Percentiles rank a stretch among this genome's conserved stretches.
Evolutionary conservation across 2,888 invertebrate genomes (phyloP).

Genomic region (Erebia epiphron): DNA sequence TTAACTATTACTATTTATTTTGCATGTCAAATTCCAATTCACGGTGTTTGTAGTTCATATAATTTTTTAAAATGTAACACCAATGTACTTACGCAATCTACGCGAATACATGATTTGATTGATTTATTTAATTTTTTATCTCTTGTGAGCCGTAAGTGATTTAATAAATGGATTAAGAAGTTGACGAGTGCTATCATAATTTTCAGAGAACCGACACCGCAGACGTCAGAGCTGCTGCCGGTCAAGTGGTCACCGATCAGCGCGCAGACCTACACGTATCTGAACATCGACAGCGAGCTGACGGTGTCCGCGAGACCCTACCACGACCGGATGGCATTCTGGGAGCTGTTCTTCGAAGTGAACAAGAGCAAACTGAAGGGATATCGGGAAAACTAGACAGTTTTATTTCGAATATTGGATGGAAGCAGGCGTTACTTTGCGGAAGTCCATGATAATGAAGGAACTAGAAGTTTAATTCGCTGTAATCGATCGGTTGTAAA

Average conservation of each 20-base stretch:
- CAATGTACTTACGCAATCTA: too few relatives aligned
- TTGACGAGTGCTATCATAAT: neutral
- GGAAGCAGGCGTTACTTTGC: too few relatives aligned
- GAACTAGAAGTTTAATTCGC: neutral
- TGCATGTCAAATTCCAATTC: too few relatives aligned
- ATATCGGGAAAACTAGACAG: neutral
- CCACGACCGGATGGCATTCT: conserved; percentile 51
- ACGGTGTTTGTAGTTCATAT: too few relatives aligned
- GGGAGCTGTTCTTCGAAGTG: conserved; percentile 53
- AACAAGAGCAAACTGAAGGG: conserved; percentile 35
- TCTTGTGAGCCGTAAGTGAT: too few relatives aligned
- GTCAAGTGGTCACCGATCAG: conserved; percentile 56
- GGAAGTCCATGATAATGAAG: too few relatives aligned
- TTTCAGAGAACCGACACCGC: conserved; percentile 43
- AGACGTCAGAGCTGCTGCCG: conserved; percentile 50
- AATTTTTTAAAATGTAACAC: too few relatives aligned
- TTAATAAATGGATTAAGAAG: neutral
- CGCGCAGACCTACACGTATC: conserved; percentile 43
- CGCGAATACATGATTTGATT: too few relatives aligned
- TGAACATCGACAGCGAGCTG: conserved; percentile 49
- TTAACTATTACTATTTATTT: too few relatives aligned
- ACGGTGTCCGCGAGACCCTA: conserved; percentile 45
- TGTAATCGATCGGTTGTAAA: too few relatives aligned
- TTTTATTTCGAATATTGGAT: neutral
- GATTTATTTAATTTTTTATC: too few relatives aligned